A percentile compares a stretch with the other conserved stretches of the same genome.
Evolutionary conservation across 2,113 vertebrate genomes (phyloP).

Genomic region (Microtus oregoni): DNA sequence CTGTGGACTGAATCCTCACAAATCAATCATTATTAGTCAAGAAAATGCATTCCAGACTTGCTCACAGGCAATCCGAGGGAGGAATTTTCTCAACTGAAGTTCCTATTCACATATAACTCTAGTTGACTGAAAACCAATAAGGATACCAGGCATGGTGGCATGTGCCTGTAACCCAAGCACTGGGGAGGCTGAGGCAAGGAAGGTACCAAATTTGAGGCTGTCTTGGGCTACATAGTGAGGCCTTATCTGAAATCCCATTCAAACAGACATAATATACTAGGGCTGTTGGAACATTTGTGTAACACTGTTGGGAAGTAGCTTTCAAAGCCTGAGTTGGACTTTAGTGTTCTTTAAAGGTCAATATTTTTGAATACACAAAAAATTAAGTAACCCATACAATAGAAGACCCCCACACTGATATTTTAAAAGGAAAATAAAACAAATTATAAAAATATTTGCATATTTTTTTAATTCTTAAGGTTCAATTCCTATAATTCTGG

Average conservation of each 20-base stretch:
- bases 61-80: background rate
- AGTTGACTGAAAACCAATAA: background rate
- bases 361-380: background rate
- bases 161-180: background rate
- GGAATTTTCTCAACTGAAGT: background rate
- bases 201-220: background rate
- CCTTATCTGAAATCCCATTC: background rate
- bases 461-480: background rate
- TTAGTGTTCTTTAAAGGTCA: background rate
- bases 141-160: no score
- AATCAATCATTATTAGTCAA: background rate
- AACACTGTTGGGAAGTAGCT: background rate
- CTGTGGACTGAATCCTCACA: background rate
- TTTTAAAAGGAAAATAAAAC: background rate
- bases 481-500: background rate
- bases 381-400: background rate
- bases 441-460: conserved; percentile 29
- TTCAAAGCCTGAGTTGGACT: conserved; percentile 16
- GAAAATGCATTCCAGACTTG: background rate
- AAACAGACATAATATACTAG: background rate
- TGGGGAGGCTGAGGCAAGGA: background rate
- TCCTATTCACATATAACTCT: background rate
- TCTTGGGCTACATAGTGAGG: background rate
- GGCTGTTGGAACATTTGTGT: background rate
- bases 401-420: background rate